Evolutionary conservation across 2,888 invertebrate genomes (phyloP).

Genomic region (Troglohyphantes excavatus): DNA sequence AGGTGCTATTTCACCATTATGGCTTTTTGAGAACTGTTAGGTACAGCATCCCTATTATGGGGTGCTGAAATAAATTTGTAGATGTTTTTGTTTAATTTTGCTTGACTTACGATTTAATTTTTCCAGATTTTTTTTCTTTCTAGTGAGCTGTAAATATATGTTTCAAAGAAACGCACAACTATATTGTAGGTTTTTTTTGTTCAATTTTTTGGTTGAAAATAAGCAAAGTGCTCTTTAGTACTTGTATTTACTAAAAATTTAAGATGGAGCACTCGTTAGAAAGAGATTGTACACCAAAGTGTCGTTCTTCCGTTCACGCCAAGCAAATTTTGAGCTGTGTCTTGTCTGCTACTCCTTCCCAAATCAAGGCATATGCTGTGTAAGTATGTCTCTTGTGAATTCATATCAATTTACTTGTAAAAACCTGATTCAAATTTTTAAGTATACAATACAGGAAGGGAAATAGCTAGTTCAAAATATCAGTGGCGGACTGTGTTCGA

Average conservation of each 20-base stretch:
- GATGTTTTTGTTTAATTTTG: constrained; percentile 28
- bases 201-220: background rate
- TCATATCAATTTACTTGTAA: too few relatives aligned
- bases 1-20: constrained; percentile 43
- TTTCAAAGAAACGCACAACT: background rate
- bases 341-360: constrained; percentile 81
- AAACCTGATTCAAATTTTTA: too few relatives aligned
- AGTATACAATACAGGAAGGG: too few relatives aligned
- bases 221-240: background rate
- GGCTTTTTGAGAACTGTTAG: constrained; percentile 30
- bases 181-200: too few relatives aligned
- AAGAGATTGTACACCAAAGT: constrained; percentile 81
- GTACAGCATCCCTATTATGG: constrained; percentile 44
- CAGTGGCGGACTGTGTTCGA: too few relatives aligned
- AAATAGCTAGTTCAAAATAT: too few relatives aligned
- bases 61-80: constrained; percentile 55
- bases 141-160: background rate
- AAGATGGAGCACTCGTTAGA: constrained; percentile 33
- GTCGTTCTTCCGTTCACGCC: constrained; percentile 83
- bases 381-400: constrained; percentile 30
- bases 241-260: background rate
- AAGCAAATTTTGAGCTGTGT: constrained; percentile 82
- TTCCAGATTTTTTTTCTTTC: background rate
- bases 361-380: constrained; percentile 81
- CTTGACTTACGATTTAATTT: background rate